Evolutionary conservation across 1,140 invertebrate species (phyloP).

Genomic region (Diorhabda elongata): DNA sequence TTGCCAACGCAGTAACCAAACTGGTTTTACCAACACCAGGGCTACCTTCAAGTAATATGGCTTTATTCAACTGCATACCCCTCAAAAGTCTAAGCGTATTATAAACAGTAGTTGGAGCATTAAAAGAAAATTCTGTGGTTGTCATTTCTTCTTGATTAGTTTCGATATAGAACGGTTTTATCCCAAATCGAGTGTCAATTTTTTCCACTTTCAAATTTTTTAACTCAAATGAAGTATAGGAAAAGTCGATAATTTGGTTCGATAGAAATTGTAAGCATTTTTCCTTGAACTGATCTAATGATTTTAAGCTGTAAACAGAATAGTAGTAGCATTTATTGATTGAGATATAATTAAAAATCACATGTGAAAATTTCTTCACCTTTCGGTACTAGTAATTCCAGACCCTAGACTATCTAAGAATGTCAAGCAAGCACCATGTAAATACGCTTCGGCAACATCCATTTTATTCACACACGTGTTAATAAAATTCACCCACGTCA

Average conservation of each 20-base stretch:
- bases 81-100: conserved; percentile 84
- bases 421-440: conserved; percentile 86
- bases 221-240: conserved; percentile 21
- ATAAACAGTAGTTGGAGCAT: conserved; percentile 75
- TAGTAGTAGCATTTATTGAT: no score
- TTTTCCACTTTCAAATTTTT: conserved; percentile 36
- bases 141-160: conserved; percentile 40
- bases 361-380: conserved; percentile 35
- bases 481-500: conserved; percentile 92
- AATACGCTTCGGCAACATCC: conserved; percentile 62
- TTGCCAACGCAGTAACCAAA: conserved; percentile 86
- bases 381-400: conserved; percentile 61
- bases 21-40: conserved; percentile 98
- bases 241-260: conserved; percentile 47
- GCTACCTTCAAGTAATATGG: conserved; percentile 93
- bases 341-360: no score
- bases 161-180: conserved; percentile 68
- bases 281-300: conserved; percentile 51
- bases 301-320: conserved; percentile 40
- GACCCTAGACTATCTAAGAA: conserved; percentile 88
- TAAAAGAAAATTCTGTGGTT: conserved; percentile 61
- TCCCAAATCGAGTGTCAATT: conserved; percentile 55
- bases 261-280: conserved; percentile 53
- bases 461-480: conserved; percentile 58
- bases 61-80: conserved; percentile 84